phyloP scores from a whole-genome alignment of 2,113 vertebrate genomes.

The Tor tambroides region DNA sequence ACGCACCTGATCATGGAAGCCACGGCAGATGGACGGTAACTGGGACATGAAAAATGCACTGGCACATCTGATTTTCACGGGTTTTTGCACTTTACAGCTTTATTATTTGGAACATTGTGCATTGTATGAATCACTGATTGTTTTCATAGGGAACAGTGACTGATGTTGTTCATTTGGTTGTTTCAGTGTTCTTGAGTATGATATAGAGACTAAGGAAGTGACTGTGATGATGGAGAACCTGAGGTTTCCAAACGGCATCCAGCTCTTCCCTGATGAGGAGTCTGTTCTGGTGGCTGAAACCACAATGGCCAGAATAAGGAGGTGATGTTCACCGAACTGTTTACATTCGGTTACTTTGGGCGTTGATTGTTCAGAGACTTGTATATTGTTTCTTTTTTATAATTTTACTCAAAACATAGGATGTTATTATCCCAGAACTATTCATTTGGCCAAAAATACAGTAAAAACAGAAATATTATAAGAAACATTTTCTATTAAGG shows the following conservation, averaged over 20 bases:
- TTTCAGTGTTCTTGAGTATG: constrained; percentile 88
- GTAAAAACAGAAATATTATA: too few relatives aligned
- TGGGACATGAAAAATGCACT: constrained; percentile 3
- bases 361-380: neutral
- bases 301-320: constrained; percentile 95
- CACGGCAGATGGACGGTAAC: constrained; percentile 91
- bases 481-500: too few relatives aligned
- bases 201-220: constrained; percentile 84
- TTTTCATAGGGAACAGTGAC: neutral
- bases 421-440: neutral
- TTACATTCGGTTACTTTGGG: neutral
- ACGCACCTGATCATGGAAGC: constrained; percentile 90
- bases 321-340: constrained; percentile 67
- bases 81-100: neutral
- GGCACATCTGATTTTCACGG: neutral
- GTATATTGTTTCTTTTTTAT: neutral
- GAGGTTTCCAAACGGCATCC: constrained; percentile 92
- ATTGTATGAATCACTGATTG: neutral
- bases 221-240: constrained; percentile 92
- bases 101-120: neutral
- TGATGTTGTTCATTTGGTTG: neutral
- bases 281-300: constrained; percentile 93
- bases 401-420: neutral
- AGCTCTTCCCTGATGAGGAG: constrained; percentile 91
- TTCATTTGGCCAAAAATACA: too few relatives aligned